phyloP scores from a whole-genome alignment of 2,797 vertebrate species.

The Poeciliopsis presidionis region DNA sequence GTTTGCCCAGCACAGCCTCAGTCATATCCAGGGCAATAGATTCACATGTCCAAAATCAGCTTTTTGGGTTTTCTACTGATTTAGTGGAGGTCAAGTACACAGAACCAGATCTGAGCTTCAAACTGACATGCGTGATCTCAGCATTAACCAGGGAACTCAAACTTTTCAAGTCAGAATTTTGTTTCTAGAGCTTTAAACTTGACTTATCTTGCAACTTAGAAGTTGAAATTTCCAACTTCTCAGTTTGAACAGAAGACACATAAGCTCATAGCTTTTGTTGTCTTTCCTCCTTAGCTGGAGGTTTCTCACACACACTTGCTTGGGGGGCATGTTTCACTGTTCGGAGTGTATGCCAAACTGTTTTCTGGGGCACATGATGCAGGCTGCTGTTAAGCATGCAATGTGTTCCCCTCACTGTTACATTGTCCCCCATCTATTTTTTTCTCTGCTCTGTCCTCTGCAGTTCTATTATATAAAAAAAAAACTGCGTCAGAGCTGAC shows the following conservation, averaged over 20 bases:
- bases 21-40: background rate
- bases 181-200: background rate
- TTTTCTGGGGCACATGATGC: conserved; percentile 50
- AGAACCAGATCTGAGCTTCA: background rate
- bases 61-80: background rate
- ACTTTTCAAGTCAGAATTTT: background rate
- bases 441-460: conserved; percentile 28
- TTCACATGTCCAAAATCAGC: background rate
- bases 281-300: conserved; percentile 29
- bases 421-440: background rate
- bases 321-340: conserved; percentile 40
- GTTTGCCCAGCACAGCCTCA: background rate
- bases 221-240: background rate
- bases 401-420: conserved; percentile 16
- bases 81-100: background rate
- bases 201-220: background rate
- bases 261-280: conserved; percentile 15
- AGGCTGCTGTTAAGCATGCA: conserved; percentile 34
- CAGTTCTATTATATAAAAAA: conserved; percentile 39
- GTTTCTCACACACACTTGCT: conserved; percentile 41
- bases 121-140: background rate
- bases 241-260: conserved; percentile 3
- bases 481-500: conserved; percentile 64
- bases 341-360: conserved; percentile 57
- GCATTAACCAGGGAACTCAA: background rate